phyloP scores from a whole-genome alignment of 2,888 invertebrate genomes.

The Eulithis testata region DNA sequence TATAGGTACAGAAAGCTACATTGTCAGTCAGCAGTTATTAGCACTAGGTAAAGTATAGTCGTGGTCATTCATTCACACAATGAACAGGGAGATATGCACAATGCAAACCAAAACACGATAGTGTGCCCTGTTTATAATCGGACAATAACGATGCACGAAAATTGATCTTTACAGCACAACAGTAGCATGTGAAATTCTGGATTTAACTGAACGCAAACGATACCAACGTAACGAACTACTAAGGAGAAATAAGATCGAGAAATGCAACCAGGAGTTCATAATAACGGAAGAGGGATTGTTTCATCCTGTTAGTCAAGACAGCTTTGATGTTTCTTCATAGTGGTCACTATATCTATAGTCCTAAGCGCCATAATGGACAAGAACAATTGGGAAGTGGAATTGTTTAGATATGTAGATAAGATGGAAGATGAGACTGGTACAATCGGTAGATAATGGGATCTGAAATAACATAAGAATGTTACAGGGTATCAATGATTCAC shows the following conservation, averaged over 20 bases:
- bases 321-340: too few species aligned
- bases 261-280: conserved; percentile 75
- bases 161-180: conserved; percentile 58
- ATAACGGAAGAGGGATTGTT: conserved; percentile 72
- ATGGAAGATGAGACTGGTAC: too few species aligned
- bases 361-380: too few species aligned
- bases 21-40: neutral
- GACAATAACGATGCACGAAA: neutral
- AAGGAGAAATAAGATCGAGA: conserved; percentile 65
- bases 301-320: conserved; percentile 55
- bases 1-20: neutral
- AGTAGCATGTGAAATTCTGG: conserved; percentile 74
- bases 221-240: conserved; percentile 72
- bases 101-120: neutral
- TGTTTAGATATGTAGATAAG: too few species aligned
- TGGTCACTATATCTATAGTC: too few species aligned
- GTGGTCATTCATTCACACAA: neutral
- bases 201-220: conserved; percentile 67
- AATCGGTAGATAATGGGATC: too few species aligned
- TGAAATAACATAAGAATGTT: conserved; percentile 31
- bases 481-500: conserved; percentile 73
- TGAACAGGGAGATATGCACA: too few species aligned
- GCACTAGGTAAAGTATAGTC: neutral
- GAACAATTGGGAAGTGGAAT: too few species aligned
- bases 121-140: neutral